Evolutionary conservation across 1,140 invertebrate genomes (phyloP), one percentile per base, ranked within the genome.

Genomic region (Drosophila littoralis): DNA sequence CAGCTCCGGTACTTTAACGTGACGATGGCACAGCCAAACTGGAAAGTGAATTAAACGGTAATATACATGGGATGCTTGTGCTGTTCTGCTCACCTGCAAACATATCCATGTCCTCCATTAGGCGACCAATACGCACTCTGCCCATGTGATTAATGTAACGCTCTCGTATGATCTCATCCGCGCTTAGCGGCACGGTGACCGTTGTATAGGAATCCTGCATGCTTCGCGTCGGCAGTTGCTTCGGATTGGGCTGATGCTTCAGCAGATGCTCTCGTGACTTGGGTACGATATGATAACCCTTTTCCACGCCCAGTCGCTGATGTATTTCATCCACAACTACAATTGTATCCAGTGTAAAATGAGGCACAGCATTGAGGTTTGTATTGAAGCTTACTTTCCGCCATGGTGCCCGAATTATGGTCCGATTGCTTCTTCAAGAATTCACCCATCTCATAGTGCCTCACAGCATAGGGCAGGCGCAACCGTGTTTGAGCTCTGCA

Each of bases 81-180:
- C 4, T 28, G 22, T 5, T 6, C 45, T 32, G 43, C 58, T 79
- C 86, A 95, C 94, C 94, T 74, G 96, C 96, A 94, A 97, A 96
- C 66, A 96, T 94, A 92, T 97, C 96, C 91, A 97, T 94, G 90
- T 97, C 96, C 92, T 97, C 96, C 75, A 97, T 92, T 6, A 97
- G 93, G 46, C 96, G 93, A 6, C 96, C 96, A 77, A 96, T 91
- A 50, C 96, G 93, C 6, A 97, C 94, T 59, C 93, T 92, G 1
- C 95, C 94, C 57, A 94, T 90, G 75, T 94, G 94, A 17, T 95
- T 95, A 1, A 95, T 93, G 84, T 97, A 97, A 65, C 95, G 94
- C 67, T 97, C 94, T 43, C 95, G 93, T 0, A 96, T 90, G 1
- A 80, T 60, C 5, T 93, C 75, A 89, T 96, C 93, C 1, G 91